A percentile compares a stretch with the other conserved stretches of the same genome.
phyloP scores from a whole-genome alignment of 1,140 invertebrate genomes.

The Ostrea edulis region DNA sequence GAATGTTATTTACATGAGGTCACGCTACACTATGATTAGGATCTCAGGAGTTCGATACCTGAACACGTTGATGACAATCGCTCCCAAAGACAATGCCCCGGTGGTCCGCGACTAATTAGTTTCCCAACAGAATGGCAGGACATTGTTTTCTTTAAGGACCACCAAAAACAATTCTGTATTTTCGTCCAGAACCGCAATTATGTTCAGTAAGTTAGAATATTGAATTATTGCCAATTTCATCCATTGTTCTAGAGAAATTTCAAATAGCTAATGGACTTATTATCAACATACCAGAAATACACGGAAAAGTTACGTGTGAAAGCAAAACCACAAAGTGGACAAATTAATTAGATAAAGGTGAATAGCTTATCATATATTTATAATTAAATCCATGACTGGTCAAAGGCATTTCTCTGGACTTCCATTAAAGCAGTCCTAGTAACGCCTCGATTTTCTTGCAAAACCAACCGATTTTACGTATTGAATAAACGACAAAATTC shows the following conservation, averaged over 20 bases:
- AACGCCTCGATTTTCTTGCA: neutral
- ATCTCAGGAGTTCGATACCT: constrained; percentile 4
- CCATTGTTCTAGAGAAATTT: constrained; percentile 26
- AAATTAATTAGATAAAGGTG: constrained; percentile 31
- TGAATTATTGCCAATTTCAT: constrained; percentile 18
- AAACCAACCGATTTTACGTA: neutral
- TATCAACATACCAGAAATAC: constrained; percentile 26
- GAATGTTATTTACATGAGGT: constrained; percentile 31
- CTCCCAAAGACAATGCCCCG: neutral
- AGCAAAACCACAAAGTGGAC: constrained; percentile 18
- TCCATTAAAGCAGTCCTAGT: neutral
- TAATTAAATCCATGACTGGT: neutral
- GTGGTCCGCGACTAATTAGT: constrained; percentile 25
- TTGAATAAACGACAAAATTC: neutral
- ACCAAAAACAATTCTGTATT: constrained; percentile 6
- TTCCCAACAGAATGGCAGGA: neutral
- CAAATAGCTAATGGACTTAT: neutral
- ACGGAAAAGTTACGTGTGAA: neutral
- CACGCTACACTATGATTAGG: neutral
- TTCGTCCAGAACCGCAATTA: neutral
- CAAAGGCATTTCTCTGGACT: too few species aligned
- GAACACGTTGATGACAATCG: neutral
- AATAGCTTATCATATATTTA: neutral
- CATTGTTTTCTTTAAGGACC: neutral
- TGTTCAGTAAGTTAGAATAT: constrained; percentile 10